Conservation (phyloP, 2,113 vertebrate genomes). For the Archocentrus centrarchus region DNA sequence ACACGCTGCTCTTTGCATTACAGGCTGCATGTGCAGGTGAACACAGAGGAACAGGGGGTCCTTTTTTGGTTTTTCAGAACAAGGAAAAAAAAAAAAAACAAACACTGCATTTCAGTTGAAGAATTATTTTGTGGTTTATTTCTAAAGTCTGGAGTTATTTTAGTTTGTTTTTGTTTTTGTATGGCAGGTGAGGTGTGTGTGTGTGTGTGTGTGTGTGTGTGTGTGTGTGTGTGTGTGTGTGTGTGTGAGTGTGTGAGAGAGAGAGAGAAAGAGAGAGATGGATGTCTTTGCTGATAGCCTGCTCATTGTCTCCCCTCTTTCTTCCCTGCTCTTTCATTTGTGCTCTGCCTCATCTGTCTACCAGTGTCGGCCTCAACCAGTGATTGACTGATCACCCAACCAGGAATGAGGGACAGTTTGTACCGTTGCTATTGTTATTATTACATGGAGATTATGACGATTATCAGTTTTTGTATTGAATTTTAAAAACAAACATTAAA, state of each 20-base stretch:
- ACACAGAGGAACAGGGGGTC: neutral
- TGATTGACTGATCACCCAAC: constrained; percentile 83
- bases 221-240: neutral
- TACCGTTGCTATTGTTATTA: constrained; percentile 74
- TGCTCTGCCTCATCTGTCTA: constrained; percentile 20
- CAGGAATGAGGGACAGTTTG: constrained; percentile 84
- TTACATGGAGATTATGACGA: constrained; percentile 84
- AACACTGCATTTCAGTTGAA: constrained; percentile 63
- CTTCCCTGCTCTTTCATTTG: neutral
- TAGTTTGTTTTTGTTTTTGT: constrained; percentile 58
- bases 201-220: too few relatives aligned
- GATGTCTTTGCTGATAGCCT: constrained; percentile 3
- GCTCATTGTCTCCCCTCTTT: neutral
- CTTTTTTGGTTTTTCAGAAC: constrained; percentile 5
- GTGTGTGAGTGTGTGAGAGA: neutral
- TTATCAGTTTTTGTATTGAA: constrained; percentile 82
- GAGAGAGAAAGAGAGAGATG: neutral
- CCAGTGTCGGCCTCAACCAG: constrained; percentile 84
- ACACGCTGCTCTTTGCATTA: constrained; percentile 9
- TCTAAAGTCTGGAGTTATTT: constrained; percentile 50
- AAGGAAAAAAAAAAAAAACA: constrained; percentile 10
- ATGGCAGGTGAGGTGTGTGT: constrained; percentile 5
- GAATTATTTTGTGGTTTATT: constrained; percentile 55
- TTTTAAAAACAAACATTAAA: constrained; percentile 82
- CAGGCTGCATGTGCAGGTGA: neutral